Conservation (phyloP, 2,888 invertebrate genomes). For the Helleia helle region DNA sequence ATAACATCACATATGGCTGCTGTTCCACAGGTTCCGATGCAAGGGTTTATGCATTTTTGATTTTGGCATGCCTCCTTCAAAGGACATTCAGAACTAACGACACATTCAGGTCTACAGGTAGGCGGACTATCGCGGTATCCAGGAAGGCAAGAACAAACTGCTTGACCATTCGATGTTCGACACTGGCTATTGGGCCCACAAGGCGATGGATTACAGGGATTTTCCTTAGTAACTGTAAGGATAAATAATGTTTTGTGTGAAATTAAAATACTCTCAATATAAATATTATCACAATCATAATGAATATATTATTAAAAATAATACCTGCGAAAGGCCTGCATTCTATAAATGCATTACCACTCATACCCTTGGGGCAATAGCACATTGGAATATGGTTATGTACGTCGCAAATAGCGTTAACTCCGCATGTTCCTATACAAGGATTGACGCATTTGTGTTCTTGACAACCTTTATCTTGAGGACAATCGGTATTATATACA, state of each 20-base stretch:
- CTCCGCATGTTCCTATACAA: constrained; percentile 81
- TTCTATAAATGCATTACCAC: constrained; percentile 79
- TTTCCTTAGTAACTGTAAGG: constrained; percentile 43
- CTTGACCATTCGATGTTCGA: constrained; percentile 77
- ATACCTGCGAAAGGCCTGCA: constrained; percentile 72
- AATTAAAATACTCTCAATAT: neutral
- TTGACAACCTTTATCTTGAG: constrained; percentile 76
- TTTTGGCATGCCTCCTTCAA: constrained; percentile 81
- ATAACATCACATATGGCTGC: constrained; percentile 82
- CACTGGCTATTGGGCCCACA: constrained; percentile 87
- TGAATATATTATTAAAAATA: neutral
- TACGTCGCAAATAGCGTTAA: constrained; percentile 80
- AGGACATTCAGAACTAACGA: constrained; percentile 81
- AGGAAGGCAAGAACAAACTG: constrained; percentile 82
- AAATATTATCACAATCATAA: neutral
- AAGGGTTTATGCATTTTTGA: constrained; percentile 84
- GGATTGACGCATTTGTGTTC: constrained; percentile 82
- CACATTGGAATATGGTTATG: constrained; percentile 83
- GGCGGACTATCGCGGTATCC: constrained; percentile 84
- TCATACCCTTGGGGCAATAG: constrained; percentile 77
- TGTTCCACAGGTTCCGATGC: constrained; percentile 84
- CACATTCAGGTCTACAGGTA: constrained; percentile 85
- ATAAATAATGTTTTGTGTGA: neutral
- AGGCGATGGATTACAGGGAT: constrained; percentile 84
- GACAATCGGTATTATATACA: constrained; percentile 79